Conservation (phyloP, 2,888 invertebrate genomes). For the Drosophila kambysellisi region DNA sequence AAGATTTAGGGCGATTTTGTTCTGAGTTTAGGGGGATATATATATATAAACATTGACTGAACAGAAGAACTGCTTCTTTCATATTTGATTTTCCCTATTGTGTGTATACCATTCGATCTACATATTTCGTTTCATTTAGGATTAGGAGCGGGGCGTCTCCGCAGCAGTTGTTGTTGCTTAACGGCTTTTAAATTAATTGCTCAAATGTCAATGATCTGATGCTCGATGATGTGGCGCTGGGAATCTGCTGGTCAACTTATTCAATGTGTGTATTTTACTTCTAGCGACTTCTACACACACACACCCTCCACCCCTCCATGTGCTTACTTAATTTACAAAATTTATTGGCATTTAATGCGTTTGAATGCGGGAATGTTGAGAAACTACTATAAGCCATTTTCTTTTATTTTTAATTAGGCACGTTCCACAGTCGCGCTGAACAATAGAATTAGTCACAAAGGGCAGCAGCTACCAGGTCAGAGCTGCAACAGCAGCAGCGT, state of each 20-base stretch:
- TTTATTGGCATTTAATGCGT: slow-evolving; percentile 68
- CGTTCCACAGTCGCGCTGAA: slow-evolving; percentile 25
- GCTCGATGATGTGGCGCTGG: slow-evolving; percentile 9
- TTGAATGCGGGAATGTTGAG: slow-evolving; percentile 51
- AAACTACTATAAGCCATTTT: slow-evolving; percentile 21
- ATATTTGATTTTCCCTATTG: neutral
- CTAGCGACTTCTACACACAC: neutral
- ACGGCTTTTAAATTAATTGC: slow-evolving; percentile 48
- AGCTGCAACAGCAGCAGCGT: neutral
- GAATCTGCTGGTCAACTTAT: slow-evolving; percentile 21
- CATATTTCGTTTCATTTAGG: neutral
- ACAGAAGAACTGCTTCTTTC: neutral
- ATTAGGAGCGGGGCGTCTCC: neutral
- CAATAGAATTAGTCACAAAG: slow-evolving; percentile 44
- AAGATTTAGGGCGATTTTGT: neutral
- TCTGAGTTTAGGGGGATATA: neutral
- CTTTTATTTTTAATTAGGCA: slow-evolving; percentile 37
- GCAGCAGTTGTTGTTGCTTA: slow-evolving; percentile 14
- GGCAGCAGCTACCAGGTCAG: neutral
- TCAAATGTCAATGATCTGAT: slow-evolving; percentile 33
- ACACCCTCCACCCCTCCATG: neutral
- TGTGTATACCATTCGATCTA: neutral
- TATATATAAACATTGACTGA: neutral
- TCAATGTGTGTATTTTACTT: neutral
- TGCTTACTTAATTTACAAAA: slow-evolving; percentile 51